These are phyloP conservation scores for Drosophila serrata DNA, from an alignment of 1,140 invertebrate genomes.

Conservation along the genomic window DNA sequence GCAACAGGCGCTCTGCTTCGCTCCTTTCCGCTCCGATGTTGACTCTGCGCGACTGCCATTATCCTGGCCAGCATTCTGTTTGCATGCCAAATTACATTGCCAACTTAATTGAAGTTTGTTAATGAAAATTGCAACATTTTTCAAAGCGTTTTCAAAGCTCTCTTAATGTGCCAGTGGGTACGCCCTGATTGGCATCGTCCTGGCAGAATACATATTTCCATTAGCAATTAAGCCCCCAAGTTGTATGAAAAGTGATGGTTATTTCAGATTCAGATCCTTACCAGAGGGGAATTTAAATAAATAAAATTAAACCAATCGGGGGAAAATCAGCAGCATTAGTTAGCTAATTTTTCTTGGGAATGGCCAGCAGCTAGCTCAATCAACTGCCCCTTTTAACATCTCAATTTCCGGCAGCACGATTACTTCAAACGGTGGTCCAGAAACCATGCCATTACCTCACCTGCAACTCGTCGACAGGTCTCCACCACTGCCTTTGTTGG, in stretches of 20 bases:
- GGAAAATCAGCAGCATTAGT: neutral
- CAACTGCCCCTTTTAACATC: constrained; percentile 39
- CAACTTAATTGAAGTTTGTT: constrained; percentile 83
- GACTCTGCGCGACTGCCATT: constrained; percentile 66
- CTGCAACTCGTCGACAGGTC: constrained; percentile 46
- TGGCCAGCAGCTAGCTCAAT: constrained; percentile 9
- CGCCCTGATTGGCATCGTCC: constrained; percentile 27
- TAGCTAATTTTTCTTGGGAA: constrained; percentile 17
- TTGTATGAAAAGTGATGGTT: constrained; percentile 20
- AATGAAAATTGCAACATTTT: constrained; percentile 80
- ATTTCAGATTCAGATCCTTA: constrained; percentile 5
- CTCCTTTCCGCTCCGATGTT: constrained; percentile 31
- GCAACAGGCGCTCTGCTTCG: constrained; percentile 58
- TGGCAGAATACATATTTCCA: constrained; percentile 22
- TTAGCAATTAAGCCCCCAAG: constrained; percentile 39
- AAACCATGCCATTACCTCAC: constrained; percentile 50
- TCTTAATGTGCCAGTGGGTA: constrained; percentile 20
- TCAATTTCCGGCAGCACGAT: constrained; percentile 43
- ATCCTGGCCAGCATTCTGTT: constrained; percentile 79
- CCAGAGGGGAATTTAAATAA: neutral
- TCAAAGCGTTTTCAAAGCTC: constrained; percentile 43
- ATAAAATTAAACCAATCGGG: constrained; percentile 12
- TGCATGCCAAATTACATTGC: constrained; percentile 80
- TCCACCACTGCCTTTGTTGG: constrained; percentile 46
- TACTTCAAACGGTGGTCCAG: constrained; percentile 45